Percentiles rank a stretch among this genome's conserved stretches.
These are phyloP conservation scores for Diacarnus erythraeanus DNA, from an alignment of 37 sponge, comb jelly and placozoan species.

Conservation along the genomic window DNA sequence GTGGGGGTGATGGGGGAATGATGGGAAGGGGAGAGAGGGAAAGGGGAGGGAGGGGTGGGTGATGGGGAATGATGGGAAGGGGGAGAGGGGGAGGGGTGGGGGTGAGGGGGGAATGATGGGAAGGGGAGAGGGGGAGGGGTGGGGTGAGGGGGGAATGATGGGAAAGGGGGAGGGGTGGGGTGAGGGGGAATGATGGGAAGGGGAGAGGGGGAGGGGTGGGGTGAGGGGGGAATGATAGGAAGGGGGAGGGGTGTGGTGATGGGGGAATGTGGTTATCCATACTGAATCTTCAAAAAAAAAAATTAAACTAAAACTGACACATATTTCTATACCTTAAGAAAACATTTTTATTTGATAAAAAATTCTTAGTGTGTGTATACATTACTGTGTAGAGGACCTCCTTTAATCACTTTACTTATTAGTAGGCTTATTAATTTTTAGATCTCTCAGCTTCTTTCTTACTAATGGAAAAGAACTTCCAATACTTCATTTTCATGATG, in stretches of 20 bases:
- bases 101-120: neutral
- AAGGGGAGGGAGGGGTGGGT: neutral
- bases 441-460: conserved; percentile 58
- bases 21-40: neutral
- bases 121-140: neutral
- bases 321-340: too few relatives aligned
- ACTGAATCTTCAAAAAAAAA: neutral
- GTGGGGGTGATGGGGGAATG: neutral
- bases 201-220: neutral
- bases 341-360: neutral
- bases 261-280: conserved; percentile 1
- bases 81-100: neutral
- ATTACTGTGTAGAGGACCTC: neutral
- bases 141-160: neutral
- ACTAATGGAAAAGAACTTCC: conserved; percentile 42
- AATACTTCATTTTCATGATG: conserved; percentile 75
- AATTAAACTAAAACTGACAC: too few relatives aligned
- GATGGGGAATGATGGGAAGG: neutral
- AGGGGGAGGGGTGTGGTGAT: neutral
- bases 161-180: neutral
- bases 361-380: neutral
- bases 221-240: neutral
- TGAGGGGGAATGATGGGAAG: neutral
- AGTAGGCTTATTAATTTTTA: neutral
- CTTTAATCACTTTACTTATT: too few relatives aligned